phyloP scores from a whole-genome alignment of 1,140 invertebrate genomes.

The Argopecten irradians region DNA sequence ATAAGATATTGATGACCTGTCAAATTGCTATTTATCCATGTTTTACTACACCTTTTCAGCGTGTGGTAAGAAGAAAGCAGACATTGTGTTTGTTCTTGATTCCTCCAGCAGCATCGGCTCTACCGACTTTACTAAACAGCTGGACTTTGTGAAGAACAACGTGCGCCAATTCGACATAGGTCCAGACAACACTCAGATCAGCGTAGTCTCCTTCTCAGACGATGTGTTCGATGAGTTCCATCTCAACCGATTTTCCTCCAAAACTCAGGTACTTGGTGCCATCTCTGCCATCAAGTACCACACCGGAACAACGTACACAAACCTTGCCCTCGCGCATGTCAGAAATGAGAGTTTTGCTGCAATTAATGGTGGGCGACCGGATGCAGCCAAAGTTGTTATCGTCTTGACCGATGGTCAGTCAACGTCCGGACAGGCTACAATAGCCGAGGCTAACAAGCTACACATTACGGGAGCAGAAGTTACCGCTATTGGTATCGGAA shows the following conservation, averaged over 20 bases:
- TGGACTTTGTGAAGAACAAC: constrained; percentile 56
- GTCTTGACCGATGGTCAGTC: constrained; percentile 66
- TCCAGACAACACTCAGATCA: constrained; percentile 59
- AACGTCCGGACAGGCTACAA: constrained; percentile 33
- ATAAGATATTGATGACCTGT: no score
- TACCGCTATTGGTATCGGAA: constrained; percentile 50
- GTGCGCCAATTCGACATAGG: constrained; percentile 56
- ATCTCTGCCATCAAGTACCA: constrained; percentile 52
- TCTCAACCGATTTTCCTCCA: constrained; percentile 57
- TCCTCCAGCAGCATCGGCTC: constrained; percentile 62
- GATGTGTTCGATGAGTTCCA: constrained; percentile 53
- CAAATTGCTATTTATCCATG: not conserved
- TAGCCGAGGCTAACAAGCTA: constrained; percentile 31
- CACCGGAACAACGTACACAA: constrained; percentile 56
- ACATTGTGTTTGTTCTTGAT: constrained; percentile 67
- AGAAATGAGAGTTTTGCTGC: constrained; percentile 47
- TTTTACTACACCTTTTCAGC: constrained; percentile 40
- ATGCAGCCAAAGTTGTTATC: constrained; percentile 57
- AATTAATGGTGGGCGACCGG: constrained; percentile 48
- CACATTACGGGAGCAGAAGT: constrained; percentile 44
- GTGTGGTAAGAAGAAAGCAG: constrained; percentile 56
- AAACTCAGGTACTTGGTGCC: constrained; percentile 50
- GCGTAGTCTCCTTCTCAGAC: constrained; percentile 58
- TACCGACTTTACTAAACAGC: constrained; percentile 55
- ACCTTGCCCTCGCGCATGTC: constrained; percentile 55